phyloP scores from a whole-genome alignment of 37 sponge, comb jelly and placozoan species.

The Agelas oroides region DNA sequence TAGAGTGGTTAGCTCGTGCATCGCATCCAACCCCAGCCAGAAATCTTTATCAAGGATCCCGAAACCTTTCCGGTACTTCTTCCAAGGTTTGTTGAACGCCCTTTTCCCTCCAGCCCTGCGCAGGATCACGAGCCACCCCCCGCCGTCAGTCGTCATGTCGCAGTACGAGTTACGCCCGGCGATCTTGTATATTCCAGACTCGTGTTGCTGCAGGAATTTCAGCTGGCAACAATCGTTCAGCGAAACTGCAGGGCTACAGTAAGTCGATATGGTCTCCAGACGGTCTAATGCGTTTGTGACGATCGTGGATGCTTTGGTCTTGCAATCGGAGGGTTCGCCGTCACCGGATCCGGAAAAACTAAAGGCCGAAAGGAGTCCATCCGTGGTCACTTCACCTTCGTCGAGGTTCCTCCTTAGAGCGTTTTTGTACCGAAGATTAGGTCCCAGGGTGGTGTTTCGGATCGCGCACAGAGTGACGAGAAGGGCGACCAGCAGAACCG shows the following conservation, averaged over 20 bases:
- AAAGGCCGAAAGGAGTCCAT: too few species aligned
- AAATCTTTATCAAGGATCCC: constrained; percentile 40
- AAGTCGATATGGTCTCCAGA: background rate
- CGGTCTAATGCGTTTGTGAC: background rate
- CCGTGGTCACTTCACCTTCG: too few species aligned
- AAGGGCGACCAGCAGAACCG: too few species aligned
- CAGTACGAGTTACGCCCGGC: constrained; percentile 10
- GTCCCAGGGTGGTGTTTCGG: too few species aligned
- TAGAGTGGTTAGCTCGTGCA: constrained; percentile 23
- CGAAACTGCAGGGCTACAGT: background rate
- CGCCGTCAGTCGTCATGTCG: constrained; percentile 64
- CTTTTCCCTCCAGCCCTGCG: constrained; percentile 13
- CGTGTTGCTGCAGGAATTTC: background rate
- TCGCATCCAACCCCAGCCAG: constrained; percentile 57
- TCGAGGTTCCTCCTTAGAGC: too few species aligned
- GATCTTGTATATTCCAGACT: constrained; percentile 28
- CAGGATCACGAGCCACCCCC: constrained; percentile 68
- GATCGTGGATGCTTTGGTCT: too few species aligned
- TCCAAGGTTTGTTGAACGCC: constrained; percentile 23
- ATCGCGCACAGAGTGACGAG: too few species aligned
- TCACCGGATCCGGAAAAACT: too few species aligned
- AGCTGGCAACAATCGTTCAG: constrained; percentile 46
- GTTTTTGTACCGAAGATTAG: too few species aligned
- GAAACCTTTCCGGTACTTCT: constrained; percentile 42
- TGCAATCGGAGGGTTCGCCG: too few species aligned